These are phyloP conservation scores for Danionella dracula DNA, from an alignment of 2,797 vertebrate species.

Conservation along the genomic window DNA sequence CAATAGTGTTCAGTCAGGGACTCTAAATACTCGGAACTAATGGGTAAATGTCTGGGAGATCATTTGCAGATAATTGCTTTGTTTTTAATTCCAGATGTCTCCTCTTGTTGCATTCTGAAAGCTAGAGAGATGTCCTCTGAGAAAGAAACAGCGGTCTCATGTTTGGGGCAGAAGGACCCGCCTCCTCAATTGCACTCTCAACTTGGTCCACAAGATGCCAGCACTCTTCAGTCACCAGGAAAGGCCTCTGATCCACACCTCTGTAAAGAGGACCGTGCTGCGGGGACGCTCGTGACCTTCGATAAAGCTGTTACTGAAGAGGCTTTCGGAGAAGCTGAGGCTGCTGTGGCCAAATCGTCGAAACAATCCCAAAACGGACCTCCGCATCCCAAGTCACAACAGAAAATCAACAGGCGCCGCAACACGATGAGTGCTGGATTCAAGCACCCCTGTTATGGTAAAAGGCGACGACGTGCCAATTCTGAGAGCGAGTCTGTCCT, in stretches of 20 bases:
- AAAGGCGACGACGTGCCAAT: slow-evolving; percentile 79
- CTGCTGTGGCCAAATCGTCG: slow-evolving; percentile 46
- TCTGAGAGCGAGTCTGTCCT: slow-evolving; percentile 88
- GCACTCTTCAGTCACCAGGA: slow-evolving; percentile 51
- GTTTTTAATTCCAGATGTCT: slow-evolving; percentile 49
- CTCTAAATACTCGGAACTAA: too few relatives aligned
- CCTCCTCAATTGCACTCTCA: slow-evolving; percentile 53
- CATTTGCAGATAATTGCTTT: neutral
- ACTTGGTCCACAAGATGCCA: slow-evolving; percentile 53
- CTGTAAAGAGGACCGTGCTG: slow-evolving; percentile 34
- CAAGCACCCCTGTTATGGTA: slow-evolving; percentile 79
- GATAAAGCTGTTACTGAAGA: slow-evolving; percentile 44
- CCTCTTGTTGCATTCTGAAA: slow-evolving; percentile 43
- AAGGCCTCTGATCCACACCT: slow-evolving; percentile 48
- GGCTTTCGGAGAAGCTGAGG: slow-evolving; percentile 23
- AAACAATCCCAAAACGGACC: slow-evolving; percentile 69
- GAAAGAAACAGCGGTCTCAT: slow-evolving; percentile 72
- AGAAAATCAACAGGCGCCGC: slow-evolving; percentile 72
- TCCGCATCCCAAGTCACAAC: slow-evolving; percentile 62
- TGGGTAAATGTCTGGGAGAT: neutral
- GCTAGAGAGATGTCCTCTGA: slow-evolving; percentile 78
- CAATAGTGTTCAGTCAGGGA: too few relatives aligned
- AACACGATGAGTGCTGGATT: slow-evolving; percentile 73
- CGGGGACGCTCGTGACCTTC: slow-evolving; percentile 34
- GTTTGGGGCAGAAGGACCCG: slow-evolving; percentile 59